Evolutionary conservation across 2,113 vertebrate genomes (phyloP).

Genomic region (Actenoides lindsayi): DNA sequence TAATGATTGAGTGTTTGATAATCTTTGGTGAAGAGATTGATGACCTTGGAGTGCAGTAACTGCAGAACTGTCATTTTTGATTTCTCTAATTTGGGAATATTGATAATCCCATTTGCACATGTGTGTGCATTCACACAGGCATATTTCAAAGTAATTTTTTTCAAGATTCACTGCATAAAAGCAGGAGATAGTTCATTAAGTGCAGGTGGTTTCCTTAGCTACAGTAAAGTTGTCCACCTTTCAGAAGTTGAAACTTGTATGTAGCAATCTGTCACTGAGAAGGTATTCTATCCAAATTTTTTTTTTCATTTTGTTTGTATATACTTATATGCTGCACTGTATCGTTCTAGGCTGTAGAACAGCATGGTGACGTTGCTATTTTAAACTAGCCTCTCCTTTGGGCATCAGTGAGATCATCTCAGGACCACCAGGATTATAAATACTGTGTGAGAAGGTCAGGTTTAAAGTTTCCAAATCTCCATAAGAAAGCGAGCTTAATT

Average conservation of each 20-base stretch:
- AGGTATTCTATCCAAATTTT: neutral
- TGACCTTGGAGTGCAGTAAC: conserved; percentile 12
- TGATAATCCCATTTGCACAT: neutral
- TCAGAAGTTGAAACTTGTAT: neutral
- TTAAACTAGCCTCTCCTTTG: conserved; percentile 66
- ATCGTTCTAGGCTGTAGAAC: conserved; percentile 29
- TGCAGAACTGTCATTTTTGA: neutral
- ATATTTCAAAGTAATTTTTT: neutral
- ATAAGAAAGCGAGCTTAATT: conserved; percentile 67
- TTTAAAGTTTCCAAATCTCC: conserved; percentile 73
- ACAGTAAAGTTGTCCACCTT: neutral
- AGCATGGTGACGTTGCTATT: conserved; percentile 66
- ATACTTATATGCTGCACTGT: neutral
- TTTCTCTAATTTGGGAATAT: neutral
- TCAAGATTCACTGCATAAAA: neutral
- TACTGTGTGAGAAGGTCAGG: conserved; percentile 78
- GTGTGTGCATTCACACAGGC: neutral
- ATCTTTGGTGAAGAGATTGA: neutral
- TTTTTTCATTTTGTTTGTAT: neutral
- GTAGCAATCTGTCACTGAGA: neutral
- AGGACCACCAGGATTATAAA: conserved; percentile 74
- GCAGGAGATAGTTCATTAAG: neutral
- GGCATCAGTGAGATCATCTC: conserved; percentile 50
- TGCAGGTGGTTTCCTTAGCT: neutral
- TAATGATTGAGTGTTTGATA: conserved; percentile 16